Base-by-base conservation (phyloP, 2,797 vertebrate species). In the Cichlasoma orientale region DNA sequence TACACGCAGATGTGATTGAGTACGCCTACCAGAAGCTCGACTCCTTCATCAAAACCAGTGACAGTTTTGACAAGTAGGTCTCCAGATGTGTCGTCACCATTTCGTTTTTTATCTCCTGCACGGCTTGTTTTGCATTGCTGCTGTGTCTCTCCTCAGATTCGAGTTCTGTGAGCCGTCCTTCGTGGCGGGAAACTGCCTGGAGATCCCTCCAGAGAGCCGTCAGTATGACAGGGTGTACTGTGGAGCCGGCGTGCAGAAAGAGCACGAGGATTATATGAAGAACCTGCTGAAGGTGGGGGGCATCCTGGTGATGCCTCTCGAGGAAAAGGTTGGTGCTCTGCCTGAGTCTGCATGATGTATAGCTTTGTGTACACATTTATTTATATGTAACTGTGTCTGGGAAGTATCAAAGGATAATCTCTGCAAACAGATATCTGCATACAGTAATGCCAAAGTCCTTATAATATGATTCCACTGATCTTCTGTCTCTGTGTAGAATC, bases 141-240 rank as follows among this genome's bases (percentile, higher is more conserved):
- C 16, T 2, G 5, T 53, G 5, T 69, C 18, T 80, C 52, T 33
- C 11, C 87, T 69, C 90, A 99, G 98, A 57, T 99, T 99, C 88
- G 98, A 99, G 90, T 98, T 99, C 87, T 99, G 98, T 25, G 98
- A 99, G 92, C 98, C 98, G 0, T 97, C 96, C 11, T 99, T 99
- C 47, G 97, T 99, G 71, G 95, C 89, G 27, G 98, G 98, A 4
- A 99, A 99, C 88, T 99, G 98, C 69, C 93, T 99, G 79, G 98
- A 99, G 92, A 97, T 99, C 41, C 96, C 97, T 44, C 95, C 96
- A 0, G 97, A 98, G 78, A 96, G 96, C 75, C 95, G 96, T 52
- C 97, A 97, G 88, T 99, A 99, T 16, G 98, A 99, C 88, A 88
- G 98, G 18, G 97, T 99, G 19, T 99, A 99, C 92, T 99, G 98